Evolutionary conservation across 2,113 vertebrate genomes (phyloP).

Genomic region (Myiagra hebetior): DNA sequence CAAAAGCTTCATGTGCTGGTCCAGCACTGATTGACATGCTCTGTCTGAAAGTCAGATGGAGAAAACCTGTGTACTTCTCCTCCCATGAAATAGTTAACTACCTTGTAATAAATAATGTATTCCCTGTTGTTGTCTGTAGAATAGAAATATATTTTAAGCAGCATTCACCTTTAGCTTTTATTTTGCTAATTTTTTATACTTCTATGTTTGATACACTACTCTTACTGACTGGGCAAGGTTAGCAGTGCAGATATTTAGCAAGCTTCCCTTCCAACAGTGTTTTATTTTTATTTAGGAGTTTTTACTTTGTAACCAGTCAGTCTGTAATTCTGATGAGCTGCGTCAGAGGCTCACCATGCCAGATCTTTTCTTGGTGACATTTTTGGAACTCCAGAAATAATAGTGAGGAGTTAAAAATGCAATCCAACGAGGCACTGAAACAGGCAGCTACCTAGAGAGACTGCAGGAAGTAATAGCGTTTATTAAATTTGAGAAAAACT

Average conservation of each 20-base stretch:
- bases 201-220: background rate
- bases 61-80: background rate
- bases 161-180: background rate
- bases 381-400: constrained; percentile 15
- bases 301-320: background rate
- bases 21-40: background rate
- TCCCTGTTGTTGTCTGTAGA: background rate
- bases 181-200: background rate
- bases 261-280: background rate
- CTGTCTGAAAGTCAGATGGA: background rate
- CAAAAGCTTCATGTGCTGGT: background rate
- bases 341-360: background rate
- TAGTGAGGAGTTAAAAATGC: background rate
- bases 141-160: background rate
- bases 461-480: background rate
- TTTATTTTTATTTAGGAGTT: background rate
- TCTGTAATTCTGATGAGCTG: background rate
- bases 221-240: background rate
- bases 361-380: background rate
- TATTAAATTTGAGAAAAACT: background rate
- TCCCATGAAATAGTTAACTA: background rate
- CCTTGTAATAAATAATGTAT: background rate
- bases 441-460: background rate
- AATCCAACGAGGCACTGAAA: background rate
- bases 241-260: background rate